A percentile compares a stretch with the other conserved stretches of the same genome.
Evolutionary conservation across 1,140 invertebrate species (phyloP).

Genomic region (Geopemphigus sp.): DNA sequence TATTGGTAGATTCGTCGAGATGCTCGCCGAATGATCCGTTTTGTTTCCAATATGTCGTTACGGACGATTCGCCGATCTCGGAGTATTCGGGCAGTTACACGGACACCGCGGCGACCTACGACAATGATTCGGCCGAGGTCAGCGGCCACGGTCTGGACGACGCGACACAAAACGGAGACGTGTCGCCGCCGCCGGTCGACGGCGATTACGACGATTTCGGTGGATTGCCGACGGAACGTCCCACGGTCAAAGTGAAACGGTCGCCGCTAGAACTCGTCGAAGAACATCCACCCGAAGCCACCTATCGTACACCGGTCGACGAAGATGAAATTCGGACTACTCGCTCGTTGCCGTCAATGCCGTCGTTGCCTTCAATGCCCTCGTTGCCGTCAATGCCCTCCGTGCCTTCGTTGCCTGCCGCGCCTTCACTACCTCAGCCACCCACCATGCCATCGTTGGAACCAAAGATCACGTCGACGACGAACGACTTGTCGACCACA

Average conservation of each 20-base stretch:
- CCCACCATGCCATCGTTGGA: background rate
- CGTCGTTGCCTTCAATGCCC: background rate
- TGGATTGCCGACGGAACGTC: background rate
- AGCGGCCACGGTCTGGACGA: no score
- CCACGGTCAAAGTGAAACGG: background rate
- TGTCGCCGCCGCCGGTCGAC: no score
- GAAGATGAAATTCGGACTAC: background rate
- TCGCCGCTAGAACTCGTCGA: background rate
- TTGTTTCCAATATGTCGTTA: background rate
- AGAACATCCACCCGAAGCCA: constrained; percentile 29
- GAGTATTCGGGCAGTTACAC: background rate
- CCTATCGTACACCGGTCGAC: background rate
- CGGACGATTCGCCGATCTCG: background rate
- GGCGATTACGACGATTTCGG: background rate
- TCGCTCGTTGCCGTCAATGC: background rate
- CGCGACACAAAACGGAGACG: background rate
- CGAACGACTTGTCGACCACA: background rate
- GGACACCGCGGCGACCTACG: background rate
- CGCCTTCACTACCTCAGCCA: background rate
- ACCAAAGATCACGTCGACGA: background rate
- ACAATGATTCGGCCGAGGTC: background rate
- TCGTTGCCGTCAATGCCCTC: background rate
- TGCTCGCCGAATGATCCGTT: background rate
- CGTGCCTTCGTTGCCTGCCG: background rate
- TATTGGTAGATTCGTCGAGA: background rate